Evolutionary conservation across 1,140 invertebrate species (phyloP).

Genomic region (Diorhabda carinulata): DNA sequence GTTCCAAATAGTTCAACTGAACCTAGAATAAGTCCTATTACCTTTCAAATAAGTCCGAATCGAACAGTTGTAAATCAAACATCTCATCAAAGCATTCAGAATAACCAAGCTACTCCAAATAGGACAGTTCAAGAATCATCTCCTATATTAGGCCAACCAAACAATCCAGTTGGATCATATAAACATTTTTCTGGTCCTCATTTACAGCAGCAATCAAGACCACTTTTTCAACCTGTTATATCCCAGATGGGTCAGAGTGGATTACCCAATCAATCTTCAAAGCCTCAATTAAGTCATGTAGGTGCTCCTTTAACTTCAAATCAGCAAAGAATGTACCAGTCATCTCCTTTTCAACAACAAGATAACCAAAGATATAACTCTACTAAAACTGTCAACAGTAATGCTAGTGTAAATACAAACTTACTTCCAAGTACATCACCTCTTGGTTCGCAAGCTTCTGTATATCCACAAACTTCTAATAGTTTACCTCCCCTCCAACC

Average conservation of each 20-base stretch:
- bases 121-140: not conserved
- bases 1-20: conserved; percentile 5
- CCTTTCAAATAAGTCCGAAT: conserved; percentile 18
- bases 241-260: not conserved
- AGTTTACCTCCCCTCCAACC: not conserved
- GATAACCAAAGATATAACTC: conserved; percentile 7
- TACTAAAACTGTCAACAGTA: not conserved
- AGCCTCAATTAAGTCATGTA: not conserved
- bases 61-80: conserved; percentile 26
- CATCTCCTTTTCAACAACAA: not conserved
- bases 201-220: not conserved
- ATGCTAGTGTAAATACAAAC: not conserved
- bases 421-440: not conserved
- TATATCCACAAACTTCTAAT: not conserved
- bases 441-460: not conserved
- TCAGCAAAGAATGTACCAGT: not conserved
- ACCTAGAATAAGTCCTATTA: conserved; percentile 21
- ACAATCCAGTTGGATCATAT: too few species aligned
- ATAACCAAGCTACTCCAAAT: conserved; percentile 21
- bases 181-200: too few species aligned
- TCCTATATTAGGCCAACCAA: too few species aligned
- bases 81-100: conserved; percentile 25
- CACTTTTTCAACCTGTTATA: not conserved
- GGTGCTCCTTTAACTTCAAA: not conserved
- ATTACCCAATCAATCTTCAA: not conserved